A percentile compares a stretch with the other conserved stretches of the same genome.
Conservation (phyloP, 2,888 invertebrate genomes). For the Calameuta pallipes region DNA sequence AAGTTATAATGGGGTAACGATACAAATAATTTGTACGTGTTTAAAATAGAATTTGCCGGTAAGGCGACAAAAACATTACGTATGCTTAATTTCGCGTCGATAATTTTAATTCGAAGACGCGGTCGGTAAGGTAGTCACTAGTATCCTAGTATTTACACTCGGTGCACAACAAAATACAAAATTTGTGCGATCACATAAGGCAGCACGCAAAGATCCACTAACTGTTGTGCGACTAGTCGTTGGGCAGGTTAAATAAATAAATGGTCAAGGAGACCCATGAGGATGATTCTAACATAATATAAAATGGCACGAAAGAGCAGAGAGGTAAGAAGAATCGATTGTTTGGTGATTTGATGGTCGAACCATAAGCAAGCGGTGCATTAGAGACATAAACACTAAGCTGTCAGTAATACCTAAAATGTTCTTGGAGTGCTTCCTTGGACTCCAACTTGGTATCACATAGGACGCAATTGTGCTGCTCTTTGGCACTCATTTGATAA, state of each 20-base stretch:
- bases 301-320: not conserved
- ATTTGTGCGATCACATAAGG: not conserved
- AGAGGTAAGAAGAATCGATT: not conserved
- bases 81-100: not conserved
- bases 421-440: constrained; percentile 72
- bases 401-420: constrained; percentile 70
- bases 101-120: not conserved
- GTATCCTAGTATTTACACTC: not conserved
- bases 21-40: not conserved
- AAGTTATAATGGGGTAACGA: not conserved
- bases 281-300: not conserved
- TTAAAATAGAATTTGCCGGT: not conserved
- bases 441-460: constrained; percentile 70
- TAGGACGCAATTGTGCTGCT: constrained; percentile 68
- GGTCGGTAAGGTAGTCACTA: not conserved
- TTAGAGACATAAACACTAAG: constrained; percentile 1
- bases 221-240: not conserved
- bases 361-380: not conserved
- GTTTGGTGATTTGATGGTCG: not conserved
- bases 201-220: not conserved
- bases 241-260: not conserved
- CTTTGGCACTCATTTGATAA: constrained; percentile 43
- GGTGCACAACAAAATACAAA: not conserved
- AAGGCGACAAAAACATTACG: not conserved
- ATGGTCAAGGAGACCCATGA: not conserved